These are phyloP conservation scores for Chionis minor DNA, from an alignment of 2,113 vertebrate genomes.

Conservation along the genomic window DNA sequence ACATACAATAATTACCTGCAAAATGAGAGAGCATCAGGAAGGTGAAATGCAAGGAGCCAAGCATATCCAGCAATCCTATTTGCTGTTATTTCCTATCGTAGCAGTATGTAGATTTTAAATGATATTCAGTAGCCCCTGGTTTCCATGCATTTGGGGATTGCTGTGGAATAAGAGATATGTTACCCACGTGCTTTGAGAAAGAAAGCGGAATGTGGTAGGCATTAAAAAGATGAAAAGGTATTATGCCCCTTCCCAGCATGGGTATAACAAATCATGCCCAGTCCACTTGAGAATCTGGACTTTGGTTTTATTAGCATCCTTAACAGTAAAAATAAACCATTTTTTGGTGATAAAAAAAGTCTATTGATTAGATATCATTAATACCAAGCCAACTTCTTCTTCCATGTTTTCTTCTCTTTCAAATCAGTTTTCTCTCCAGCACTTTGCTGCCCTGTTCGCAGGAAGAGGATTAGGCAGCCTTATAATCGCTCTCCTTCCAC, in stretches of 20 bases:
- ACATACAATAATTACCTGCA: neutral
- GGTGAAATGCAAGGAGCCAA: neutral
- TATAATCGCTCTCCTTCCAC: neutral
- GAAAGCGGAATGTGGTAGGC: neutral
- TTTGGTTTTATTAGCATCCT: neutral
- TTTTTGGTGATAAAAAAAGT: neutral
- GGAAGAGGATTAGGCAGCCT: neutral
- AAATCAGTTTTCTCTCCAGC: neutral
- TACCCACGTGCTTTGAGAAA: neutral
- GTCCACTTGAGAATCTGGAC: neutral
- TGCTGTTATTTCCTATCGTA: neutral
- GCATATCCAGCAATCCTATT: neutral
- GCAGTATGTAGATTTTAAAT: neutral
- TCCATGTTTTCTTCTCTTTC: neutral
- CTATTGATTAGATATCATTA: neutral
- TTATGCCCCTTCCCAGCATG: neutral
- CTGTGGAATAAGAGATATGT: neutral
- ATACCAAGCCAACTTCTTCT: neutral
- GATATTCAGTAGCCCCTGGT: neutral
- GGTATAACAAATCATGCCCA: neutral
- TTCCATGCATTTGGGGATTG: neutral
- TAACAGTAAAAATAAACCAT: neutral
- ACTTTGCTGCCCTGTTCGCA: neutral
- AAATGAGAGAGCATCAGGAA: neutral
- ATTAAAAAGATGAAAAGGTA: neutral